These are phyloP conservation scores for Porites lutea DNA, from an alignment of 64 coral and sea anemone species.

Conservation along the genomic window DNA sequence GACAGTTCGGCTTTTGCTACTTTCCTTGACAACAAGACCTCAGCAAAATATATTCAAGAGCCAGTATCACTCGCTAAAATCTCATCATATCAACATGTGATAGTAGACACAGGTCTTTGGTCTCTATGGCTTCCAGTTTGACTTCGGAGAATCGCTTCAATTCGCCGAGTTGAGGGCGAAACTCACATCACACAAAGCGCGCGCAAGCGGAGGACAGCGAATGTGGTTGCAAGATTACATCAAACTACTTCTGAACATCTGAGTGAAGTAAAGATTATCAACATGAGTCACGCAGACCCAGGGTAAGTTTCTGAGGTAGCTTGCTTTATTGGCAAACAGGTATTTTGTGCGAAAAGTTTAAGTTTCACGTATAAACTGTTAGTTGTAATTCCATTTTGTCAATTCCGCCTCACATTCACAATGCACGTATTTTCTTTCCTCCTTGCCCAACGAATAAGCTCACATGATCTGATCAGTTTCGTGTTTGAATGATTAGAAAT, in stretches of 20 bases:
- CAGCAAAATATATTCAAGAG: constrained; percentile 24
- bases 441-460: no score
- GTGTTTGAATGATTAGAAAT: no score
- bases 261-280: neutral
- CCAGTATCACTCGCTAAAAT: constrained; percentile 49
- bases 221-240: neutral
- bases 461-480: no score
- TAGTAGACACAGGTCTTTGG: constrained; percentile 41
- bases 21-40: constrained; percentile 24
- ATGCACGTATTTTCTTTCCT: no score
- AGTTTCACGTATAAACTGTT: neutral
- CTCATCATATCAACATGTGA: constrained; percentile 7
- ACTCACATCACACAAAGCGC: neutral
- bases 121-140: constrained; percentile 77
- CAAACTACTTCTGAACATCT: neutral
- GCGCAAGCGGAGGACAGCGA: neutral
- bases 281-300: constrained; percentile 80
- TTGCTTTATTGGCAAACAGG: neutral
- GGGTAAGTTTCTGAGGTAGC: constrained; percentile 43
- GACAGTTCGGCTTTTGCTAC: neutral
- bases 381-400: neutral
- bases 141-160: constrained; percentile 38
- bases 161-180: neutral
- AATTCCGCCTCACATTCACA: no score
- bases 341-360: neutral